Percentiles rank a stretch among this genome's conserved stretches.
These are phyloP conservation scores for Dendrocopos noguchii DNA, from an alignment of 2,113 vertebrate genomes.

Conservation along the genomic window DNA sequence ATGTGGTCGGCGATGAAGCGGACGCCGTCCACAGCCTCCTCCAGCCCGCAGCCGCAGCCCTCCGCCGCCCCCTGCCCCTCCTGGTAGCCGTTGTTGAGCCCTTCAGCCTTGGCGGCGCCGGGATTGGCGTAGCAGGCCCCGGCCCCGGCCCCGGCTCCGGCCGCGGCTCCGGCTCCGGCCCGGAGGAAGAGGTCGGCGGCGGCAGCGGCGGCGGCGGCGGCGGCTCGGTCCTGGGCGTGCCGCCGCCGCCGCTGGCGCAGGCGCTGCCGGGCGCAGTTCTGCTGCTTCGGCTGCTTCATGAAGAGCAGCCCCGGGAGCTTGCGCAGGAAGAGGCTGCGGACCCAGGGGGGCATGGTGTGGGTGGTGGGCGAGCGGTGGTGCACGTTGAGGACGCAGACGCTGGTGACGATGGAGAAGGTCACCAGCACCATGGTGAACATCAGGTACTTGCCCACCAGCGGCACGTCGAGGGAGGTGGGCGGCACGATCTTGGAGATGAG, in stretches of 20 bases:
- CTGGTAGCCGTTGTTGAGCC: slow-evolving; percentile 81
- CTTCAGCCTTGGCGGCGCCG: slow-evolving; percentile 77
- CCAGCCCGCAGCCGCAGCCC: slow-evolving; percentile 82
- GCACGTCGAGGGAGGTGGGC: slow-evolving; percentile 92
- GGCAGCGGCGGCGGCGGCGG: not conserved
- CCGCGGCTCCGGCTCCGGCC: slow-evolving; percentile 36
- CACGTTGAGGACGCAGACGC: slow-evolving; percentile 94
- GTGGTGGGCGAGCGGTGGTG: slow-evolving; percentile 96
- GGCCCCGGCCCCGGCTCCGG: slow-evolving; percentile 53
- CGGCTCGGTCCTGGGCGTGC: slow-evolving; percentile 73
- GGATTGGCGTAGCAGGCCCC: slow-evolving; percentile 91
- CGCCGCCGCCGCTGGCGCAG: slow-evolving; percentile 83
- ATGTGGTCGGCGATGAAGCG: slow-evolving; percentile 96
- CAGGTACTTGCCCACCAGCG: slow-evolving; percentile 94
- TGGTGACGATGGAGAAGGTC: slow-evolving; percentile 96
- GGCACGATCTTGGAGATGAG: slow-evolving; percentile 98
- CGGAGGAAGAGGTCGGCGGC: slow-evolving; percentile 49
- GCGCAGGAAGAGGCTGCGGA: slow-evolving; percentile 90
- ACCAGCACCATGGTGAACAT: slow-evolving; percentile 99
- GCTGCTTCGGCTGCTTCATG: slow-evolving; percentile 92
- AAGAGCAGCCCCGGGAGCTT: slow-evolving; percentile 91
- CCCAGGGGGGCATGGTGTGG: slow-evolving; percentile 96
- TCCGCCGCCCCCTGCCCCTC: slow-evolving; percentile 59
- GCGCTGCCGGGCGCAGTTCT: slow-evolving; percentile 89
- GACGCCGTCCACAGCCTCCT: slow-evolving; percentile 92